Evolutionary conservation across 2,113 vertebrate species (phyloP), one percentile per base, ranked within the genome.

Genomic region (Trinectes maculatus): DNA sequence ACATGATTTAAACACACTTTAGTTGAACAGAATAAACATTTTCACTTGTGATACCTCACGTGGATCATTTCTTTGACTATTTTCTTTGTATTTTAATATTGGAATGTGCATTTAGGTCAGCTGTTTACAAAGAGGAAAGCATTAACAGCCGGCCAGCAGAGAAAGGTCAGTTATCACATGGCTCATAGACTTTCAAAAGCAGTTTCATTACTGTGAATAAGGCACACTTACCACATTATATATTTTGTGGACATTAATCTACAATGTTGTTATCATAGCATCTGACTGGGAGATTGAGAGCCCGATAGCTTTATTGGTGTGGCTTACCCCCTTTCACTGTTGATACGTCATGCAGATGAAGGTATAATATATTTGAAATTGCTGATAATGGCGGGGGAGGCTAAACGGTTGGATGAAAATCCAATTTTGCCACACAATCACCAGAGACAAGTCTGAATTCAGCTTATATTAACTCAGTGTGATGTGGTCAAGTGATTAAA

Each of bases 121-220:
- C 26, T 24, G 63, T 56, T 43, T 68, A 55, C 49, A 60, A 43
- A 19, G 62, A 64, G 53, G 39, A 62, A 73, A 64, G 66, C 61
- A 60, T 74, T 74, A 62, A 24, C 33, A 79, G 78, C 57, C 39
- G 78, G 40, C 84, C 74, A 54, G 69, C 64, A 56, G 39, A 71
- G 64, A 90, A 88, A 89, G 83, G 87, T 90, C 87, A 89, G 40
- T 83, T 84, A 78, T 86, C 68, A 86, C 85, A 85, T 67, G 83
- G 84, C 80, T 90, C 88, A 85, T 46, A 76, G 84, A 74, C 33
- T 83, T 75, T 83, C 66, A 83, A 57, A 89, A 83, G 48, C 49
- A 60, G 44, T 82, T 77, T 85, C 81, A 87, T 88, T 83, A 84
- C 79, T 79, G 67, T 68, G 77, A 81, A 79, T 82, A 82, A 83